A percentile compares a stretch with the other conserved stretches of the same genome.
phyloP scores from a whole-genome alignment of 2,113 vertebrate species.

The human region GRCh38 chr6:138605001-138605500 shows the following conservation, averaged over 20 bases:
- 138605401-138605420: background rate
- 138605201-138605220: background rate
- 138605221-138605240: background rate
- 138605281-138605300: too few species aligned
- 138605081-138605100: background rate
- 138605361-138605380: too few species aligned
- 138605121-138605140: too few species aligned
- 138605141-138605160: background rate
- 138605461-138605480: background rate
- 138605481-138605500: background rate
- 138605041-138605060: background rate
- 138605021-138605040: background rate
- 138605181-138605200: background rate
- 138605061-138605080: background rate
- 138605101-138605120: background rate
- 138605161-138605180: background rate
- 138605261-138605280: too few species aligned
- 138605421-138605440: conserved; percentile 5
- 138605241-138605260: too few species aligned
- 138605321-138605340: too few species aligned
- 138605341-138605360: too few species aligned
- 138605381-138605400: too few species aligned
- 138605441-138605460: background rate
- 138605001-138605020: background rate
- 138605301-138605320: too few species aligned